phyloP scores from a whole-genome alignment of 2,888 invertebrate species.

The Eilema griseolum region DNA sequence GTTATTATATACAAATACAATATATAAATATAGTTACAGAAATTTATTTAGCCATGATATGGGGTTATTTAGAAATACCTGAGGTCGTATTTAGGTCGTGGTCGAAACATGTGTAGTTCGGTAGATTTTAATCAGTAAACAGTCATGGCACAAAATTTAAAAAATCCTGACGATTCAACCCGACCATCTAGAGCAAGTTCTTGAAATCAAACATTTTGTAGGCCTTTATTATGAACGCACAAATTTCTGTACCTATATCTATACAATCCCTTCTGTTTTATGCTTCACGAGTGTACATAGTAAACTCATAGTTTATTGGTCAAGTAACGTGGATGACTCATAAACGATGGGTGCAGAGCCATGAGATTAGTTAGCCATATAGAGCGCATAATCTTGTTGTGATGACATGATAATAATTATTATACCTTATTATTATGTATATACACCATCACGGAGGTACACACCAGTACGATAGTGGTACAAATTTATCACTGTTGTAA shows the following conservation, averaged over 20 bases:
- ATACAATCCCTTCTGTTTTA: conserved; percentile 24
- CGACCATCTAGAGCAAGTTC: too few species aligned
- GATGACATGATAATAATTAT: conserved; percentile 56
- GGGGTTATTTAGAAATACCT: neutral
- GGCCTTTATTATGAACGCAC: neutral
- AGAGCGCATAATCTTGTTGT: conserved; percentile 54
- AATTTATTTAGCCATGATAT: neutral
- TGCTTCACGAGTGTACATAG: conserved; percentile 46
- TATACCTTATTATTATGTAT: conserved; percentile 48
- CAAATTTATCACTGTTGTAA: neutral
- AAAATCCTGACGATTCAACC: neutral
- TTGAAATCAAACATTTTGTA: neutral
- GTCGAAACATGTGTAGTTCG: neutral
- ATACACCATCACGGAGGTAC: conserved; percentile 33
- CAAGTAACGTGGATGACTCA: conserved; percentile 52
- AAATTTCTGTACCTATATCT: neutral
- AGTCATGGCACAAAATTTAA: too few species aligned
- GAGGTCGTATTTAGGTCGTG: neutral
- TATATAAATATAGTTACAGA: neutral
- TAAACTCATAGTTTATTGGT: conserved; percentile 43
- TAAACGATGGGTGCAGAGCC: conserved; percentile 70
- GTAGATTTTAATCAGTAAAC: too few species aligned
- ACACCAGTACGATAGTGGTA: neutral
- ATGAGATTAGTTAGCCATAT: conserved; percentile 73
- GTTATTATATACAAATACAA: too few species aligned